Conservation (phyloP, 1,140 invertebrate genomes). For the Leucophenga varia region DNA sequence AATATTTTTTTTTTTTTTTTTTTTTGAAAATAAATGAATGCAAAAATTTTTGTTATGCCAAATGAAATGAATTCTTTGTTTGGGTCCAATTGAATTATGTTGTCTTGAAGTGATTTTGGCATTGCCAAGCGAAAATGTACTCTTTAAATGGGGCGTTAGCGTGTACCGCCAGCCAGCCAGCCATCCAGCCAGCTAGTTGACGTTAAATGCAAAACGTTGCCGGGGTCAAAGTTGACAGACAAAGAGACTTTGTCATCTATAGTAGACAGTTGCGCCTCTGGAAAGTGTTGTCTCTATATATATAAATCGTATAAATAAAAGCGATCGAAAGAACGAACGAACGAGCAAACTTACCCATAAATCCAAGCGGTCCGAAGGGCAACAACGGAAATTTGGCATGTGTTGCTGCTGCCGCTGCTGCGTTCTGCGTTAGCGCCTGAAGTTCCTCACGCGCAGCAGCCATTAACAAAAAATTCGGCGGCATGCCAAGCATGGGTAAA, state of each 20-base stretch:
- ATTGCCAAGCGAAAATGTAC: neutral
- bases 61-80: conserved; percentile 30
- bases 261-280: too few relatives aligned
- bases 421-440: conserved; percentile 37
- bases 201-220: conserved; percentile 21
- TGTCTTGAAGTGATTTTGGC: neutral
- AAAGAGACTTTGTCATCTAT: conserved; percentile 49
- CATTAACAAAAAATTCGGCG: conserved; percentile 48
- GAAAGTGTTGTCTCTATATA: too few relatives aligned
- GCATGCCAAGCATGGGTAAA: conserved; percentile 36
- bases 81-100: conserved; percentile 55
- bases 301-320: too few relatives aligned
- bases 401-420: too few relatives aligned
- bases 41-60: conserved; percentile 31
- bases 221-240: conserved; percentile 54
- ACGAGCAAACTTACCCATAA: conserved; percentile 59
- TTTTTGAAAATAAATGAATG: conserved; percentile 30
- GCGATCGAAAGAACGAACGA: too few relatives aligned
- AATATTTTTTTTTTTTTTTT: neutral
- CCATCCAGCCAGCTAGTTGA: conserved; percentile 4
- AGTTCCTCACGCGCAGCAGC: conserved; percentile 49
- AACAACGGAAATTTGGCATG: conserved; percentile 64
- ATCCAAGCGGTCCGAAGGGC: conserved; percentile 77
- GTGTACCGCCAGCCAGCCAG: conserved; percentile 12
- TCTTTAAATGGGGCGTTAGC: conserved; percentile 1